Percentiles rank a stretch among this genome's conserved stretches.
Conservation (phyloP, 2,888 invertebrate genomes). For the Mayetiola destructor region DNA sequence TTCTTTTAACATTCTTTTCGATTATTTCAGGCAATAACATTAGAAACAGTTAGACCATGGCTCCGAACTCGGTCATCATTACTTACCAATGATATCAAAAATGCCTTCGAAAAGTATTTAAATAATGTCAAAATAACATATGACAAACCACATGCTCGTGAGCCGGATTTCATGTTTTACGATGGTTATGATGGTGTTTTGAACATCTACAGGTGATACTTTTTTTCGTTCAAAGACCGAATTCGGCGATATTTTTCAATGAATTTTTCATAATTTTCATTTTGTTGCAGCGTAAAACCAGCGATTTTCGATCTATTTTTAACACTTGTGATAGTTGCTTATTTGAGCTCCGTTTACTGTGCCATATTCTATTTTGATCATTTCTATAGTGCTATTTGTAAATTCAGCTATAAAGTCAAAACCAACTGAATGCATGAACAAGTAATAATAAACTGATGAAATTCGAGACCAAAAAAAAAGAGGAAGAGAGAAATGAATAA, state of each 20-base stretch:
- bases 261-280: slow-evolving; percentile 16
- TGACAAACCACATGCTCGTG: slow-evolving; percentile 65
- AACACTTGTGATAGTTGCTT: slow-evolving; percentile 68
- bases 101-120: slow-evolving; percentile 58
- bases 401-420: slow-evolving; percentile 28
- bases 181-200: slow-evolving; percentile 63
- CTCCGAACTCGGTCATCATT: slow-evolving; percentile 53
- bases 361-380: slow-evolving; percentile 56
- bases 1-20: slow-evolving; percentile 15
- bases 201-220: slow-evolving; percentile 69
- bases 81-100: slow-evolving; percentile 54
- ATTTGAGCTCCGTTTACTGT: slow-evolving; percentile 73
- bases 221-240: background rate
- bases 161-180: slow-evolving; percentile 88
- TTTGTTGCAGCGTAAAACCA: slow-evolving; percentile 82
- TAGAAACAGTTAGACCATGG: slow-evolving; percentile 58
- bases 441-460: background rate
- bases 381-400: slow-evolving; percentile 48
- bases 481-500: too few relatives aligned
- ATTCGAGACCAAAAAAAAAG: too few relatives aligned
- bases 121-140: slow-evolving; percentile 56
- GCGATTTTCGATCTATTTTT: slow-evolving; percentile 94
- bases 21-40: slow-evolving; percentile 51
- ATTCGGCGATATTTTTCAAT: background rate
- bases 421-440: background rate